These are phyloP conservation scores for Pseudomyrmex concolor DNA, from an alignment of 1,140 invertebrate genomes.

Conservation along the genomic window DNA sequence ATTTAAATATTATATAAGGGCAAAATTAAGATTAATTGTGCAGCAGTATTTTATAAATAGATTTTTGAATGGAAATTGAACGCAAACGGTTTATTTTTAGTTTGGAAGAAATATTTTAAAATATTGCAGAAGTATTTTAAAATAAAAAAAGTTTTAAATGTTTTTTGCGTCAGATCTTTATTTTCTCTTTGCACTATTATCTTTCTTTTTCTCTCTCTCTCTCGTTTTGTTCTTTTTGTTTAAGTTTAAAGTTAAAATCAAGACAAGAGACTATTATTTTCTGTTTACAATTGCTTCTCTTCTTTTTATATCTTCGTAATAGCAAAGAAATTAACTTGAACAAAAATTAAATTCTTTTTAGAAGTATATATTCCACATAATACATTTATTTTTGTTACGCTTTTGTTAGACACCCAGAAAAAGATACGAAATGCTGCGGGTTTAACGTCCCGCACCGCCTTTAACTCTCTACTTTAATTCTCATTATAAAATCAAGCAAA, in stretches of 20 bases:
- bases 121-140: conserved; percentile 28
- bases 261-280: not conserved
- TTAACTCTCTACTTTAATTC: too few relatives aligned
- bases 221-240: not conserved
- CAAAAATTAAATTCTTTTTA: conserved; percentile 29
- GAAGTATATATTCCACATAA: too few relatives aligned
- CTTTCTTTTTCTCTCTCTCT: too few relatives aligned
- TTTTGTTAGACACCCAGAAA: not conserved
- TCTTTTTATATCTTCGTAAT: not conserved
- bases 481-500: too few relatives aligned
- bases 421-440: not conserved
- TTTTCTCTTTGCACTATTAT: too few relatives aligned
- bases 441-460: too few relatives aligned
- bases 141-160: conserved; percentile 12
- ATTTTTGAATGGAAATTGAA: not conserved
- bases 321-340: not conserved
- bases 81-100: not conserved
- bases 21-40: conserved; percentile 1
- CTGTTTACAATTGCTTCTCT: conserved; percentile 1
- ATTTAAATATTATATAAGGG: too few relatives aligned
- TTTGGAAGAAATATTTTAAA: conserved; percentile 4
- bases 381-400: not conserved
- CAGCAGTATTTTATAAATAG: not conserved
- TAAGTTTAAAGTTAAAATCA: not conserved
- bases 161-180: not conserved